Conservation (phyloP, 1,140 invertebrate species). For the Pantala flavescens region DNA sequence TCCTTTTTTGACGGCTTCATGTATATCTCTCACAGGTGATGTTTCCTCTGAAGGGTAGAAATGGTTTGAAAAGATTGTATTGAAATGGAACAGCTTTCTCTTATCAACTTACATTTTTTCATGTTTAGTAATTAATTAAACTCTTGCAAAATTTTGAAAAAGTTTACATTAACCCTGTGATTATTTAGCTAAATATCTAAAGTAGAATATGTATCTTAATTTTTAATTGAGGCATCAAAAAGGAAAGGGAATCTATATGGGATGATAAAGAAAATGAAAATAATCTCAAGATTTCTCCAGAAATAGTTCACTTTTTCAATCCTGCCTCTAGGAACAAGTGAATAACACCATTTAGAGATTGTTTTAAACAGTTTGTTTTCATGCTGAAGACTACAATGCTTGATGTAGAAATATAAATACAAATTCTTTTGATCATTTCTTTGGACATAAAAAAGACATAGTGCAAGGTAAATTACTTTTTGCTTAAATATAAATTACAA, state of each 20-base stretch:
- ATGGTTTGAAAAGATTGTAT: background rate
- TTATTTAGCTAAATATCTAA: background rate
- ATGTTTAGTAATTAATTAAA: background rate
- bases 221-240: too few relatives aligned
- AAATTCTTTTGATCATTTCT: background rate
- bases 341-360: too few relatives aligned
- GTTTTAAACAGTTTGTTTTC: background rate
- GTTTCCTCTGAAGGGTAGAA: background rate
- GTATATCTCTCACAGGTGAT: background rate
- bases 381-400: too few relatives aligned
- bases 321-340: too few relatives aligned
- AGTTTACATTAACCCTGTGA: background rate
- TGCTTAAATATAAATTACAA: background rate
- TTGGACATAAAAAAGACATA: background rate
- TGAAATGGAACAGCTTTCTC: background rate
- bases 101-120: background rate
- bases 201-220: background rate
- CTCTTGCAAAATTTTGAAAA: background rate
- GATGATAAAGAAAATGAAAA: too few relatives aligned
- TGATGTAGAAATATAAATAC: background rate
- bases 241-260: too few relatives aligned
- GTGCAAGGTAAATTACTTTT: background rate
- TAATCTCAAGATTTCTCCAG: too few relatives aligned
- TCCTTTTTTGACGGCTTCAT: background rate
- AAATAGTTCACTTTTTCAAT: too few relatives aligned